phyloP scores from a whole-genome alignment of 2,888 invertebrate genomes.

The Tryphoninae sp. region DNA sequence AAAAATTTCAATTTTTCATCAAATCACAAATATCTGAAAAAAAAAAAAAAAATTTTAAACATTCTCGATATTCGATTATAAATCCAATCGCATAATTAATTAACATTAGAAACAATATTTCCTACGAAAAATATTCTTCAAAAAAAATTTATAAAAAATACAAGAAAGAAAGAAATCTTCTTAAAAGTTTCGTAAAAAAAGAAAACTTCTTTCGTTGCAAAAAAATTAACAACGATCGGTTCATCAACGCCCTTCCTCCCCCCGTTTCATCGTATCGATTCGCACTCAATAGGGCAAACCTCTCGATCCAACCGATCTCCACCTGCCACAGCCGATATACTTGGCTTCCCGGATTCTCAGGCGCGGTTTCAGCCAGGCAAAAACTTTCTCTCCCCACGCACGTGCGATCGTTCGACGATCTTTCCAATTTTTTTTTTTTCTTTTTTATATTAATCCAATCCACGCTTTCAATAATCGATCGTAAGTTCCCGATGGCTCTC shows the following conservation, averaged over 20 bases:
- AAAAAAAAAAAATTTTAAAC: too few species aligned
- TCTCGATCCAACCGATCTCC: slow-evolving; percentile 21
- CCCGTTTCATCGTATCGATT: not conserved
- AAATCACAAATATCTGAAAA: too few species aligned
- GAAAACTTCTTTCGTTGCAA: too few species aligned
- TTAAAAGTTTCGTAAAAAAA: too few species aligned
- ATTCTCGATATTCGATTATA: too few species aligned
- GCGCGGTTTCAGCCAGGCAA: not conserved
- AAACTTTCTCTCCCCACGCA: not conserved
- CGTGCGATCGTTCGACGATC: slow-evolving; percentile 30
- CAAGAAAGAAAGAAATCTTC: too few species aligned
- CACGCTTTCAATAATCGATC: slow-evolving; percentile 53
- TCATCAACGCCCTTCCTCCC: not conserved
- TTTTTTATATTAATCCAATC: slow-evolving; percentile 1
- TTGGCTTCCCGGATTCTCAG: slow-evolving; percentile 40
- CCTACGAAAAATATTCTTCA: too few species aligned
- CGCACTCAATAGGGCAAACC: not conserved
- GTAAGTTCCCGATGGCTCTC: slow-evolving; percentile 56
- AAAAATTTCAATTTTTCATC: too few species aligned
- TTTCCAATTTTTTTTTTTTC: not conserved
- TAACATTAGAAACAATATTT: too few species aligned
- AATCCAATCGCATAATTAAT: too few species aligned
- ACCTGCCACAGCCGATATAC: slow-evolving; percentile 24
- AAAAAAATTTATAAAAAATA: too few species aligned
- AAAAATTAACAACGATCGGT: too few species aligned